Base-by-base conservation (phyloP, 2,888 invertebrate genomes). In the Eilema caniola region DNA sequence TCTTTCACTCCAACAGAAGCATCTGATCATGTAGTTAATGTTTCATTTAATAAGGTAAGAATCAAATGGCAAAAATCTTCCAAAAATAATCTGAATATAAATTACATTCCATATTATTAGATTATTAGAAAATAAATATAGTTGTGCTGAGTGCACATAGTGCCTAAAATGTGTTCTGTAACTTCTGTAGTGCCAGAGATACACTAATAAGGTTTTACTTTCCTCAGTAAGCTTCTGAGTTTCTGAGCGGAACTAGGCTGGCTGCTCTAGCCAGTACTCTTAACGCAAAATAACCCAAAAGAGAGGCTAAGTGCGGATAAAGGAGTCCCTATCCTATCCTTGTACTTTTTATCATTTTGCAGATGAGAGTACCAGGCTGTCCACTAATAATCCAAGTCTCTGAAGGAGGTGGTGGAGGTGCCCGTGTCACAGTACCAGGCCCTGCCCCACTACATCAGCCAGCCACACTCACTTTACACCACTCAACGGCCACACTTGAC, bases 1-100 rank as follows among this genome's bases (percentile, higher is more conserved):
- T 99, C 99, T 84, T 99, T 99, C 92, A 97, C 99, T 77, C 99
- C 99, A 67, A 98, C 98, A 41, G 98, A 99, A 91, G 97, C 98
- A 53, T 98, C 98, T 89, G 98, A 98, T 90, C 99, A 99, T 94
- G 97, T 98, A 74, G 98, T 99, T 83, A 99, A 99, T 95, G 99
- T 99, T 75, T 98, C 99, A 73, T 99, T 99, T 93, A 99, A 99
- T 94, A 99, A 99, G 93, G 97, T 98, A 90, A 96, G 95, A 82
- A 16, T 20, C 12, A 12, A 12, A 25, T 3, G 5, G 33, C 2
- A 1, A 16, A 10, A 20, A 1, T 3, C 12, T 64, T 25, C 8
- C 47, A 23, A 37, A 23, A 2, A 24, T 14, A 14, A 4, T 12
- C 23, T 37, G 11, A 11, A 3, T 23, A 41, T 16, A 41, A 20